Base-by-base conservation (phyloP, 2,888 invertebrate species). In the Melieria picta region DNA sequence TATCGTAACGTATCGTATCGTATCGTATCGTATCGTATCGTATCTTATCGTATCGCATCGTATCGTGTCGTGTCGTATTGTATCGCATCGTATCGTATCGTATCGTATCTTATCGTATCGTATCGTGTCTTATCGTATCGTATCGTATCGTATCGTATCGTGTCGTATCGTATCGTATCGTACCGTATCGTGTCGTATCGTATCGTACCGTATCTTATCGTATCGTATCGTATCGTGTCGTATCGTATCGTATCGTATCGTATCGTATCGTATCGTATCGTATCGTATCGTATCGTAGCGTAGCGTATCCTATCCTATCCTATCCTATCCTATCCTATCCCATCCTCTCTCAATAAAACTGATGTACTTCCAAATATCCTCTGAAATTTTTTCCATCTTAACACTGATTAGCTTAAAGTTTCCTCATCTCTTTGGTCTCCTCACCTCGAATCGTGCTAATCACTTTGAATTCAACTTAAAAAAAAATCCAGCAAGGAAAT, bases 231-330 rank as follows among this genome's bases (percentile, higher is more conserved):
- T 45, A 65, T 65, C 43, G 60, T 55, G 60, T 60, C 61, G 46
- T 55, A 65, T 55, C 48, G 10, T 4, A 10, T 60, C 60, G 9
- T 7, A 30, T 58, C 58, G 1, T 42, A 42, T 52, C n/a, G 7
- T 13, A 69, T 69, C 65, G 58, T 58, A 64, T 70, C 42, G 30
- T 45, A 30, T 58, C 64, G 58, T 58, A 55, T 57, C 56, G 55
- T 55, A 10, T 69, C 69, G 55, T 68, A 56, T 11, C 30, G 3
- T 30, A 30, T 30, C 30, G 3, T 30, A 30, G 1, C 30, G 3
- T 30, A 30, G 1, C 30, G 3, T 30, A 30, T 30, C 30, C 30
- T 30, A 30, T 30, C n/a, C n/a, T n/a, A n/a, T n/a, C n/a, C n/a
- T n/a, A n/a, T n/a, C n/a, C n/a, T n/a, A n/a, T n/a, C n/a, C n/a